Base-by-base conservation (phyloP, 2,888 invertebrate genomes). In the Suillia variegata region DNA sequence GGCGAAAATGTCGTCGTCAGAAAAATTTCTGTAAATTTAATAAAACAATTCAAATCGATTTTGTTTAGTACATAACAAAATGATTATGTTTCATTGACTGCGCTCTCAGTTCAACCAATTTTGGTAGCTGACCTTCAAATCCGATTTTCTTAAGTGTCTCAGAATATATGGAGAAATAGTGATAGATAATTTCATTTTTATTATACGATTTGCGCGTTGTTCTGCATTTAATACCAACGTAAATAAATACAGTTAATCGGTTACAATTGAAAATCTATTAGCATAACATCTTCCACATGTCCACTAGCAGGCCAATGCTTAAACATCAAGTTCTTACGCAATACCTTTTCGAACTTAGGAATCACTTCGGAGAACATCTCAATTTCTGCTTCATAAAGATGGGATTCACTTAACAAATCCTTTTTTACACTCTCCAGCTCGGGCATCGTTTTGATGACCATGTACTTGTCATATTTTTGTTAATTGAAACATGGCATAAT, bases 401-500 rank as follows among this genome's bases (percentile, higher is more conserved):
- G 52, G 0, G 67, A 57, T 2, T 69, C 65, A 0, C 33, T 60
- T 5, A 79, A 15, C 24, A 77, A 34, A 0, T 76, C 72, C 49
- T 62, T 72, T 58, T 77, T 78, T 0, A 54, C 17, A 1, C 75
- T 69, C 5, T 75, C 70, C 18, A 13, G 10, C 12, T 70, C 68
- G 0, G 78, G 76, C 73, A 76, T 73, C 1, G 73, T 71, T 56
- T 79, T 78, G 1, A 77, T 66, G 20, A 78, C 70, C 57, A 52
- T 3, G 6, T 53, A 50, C 26, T 59, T 59, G 34, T 34, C 3
- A n/a, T 50, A 0, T 18, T 53, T 1, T 33, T 18, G 2, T 26
- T 33, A 4, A n/a, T 5, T 71, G 64, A 56, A 69, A 70, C 69
- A 73, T 73, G 1, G 66, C 69, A 59, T 67, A 73, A 34, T 71